Conservation (phyloP, 2,888 invertebrate species). For the Notocelia uddmanniana region DNA sequence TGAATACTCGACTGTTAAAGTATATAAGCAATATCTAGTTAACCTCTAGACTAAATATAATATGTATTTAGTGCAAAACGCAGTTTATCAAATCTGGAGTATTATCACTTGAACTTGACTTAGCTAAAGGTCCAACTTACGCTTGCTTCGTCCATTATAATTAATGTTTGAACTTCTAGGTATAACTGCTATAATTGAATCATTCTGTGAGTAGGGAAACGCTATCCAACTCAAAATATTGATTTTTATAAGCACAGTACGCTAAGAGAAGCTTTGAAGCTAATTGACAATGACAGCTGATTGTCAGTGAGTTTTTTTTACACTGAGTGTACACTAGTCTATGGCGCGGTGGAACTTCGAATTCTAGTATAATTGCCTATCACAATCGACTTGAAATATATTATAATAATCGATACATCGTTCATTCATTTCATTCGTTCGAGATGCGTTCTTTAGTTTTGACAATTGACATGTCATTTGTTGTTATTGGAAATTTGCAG, state of each 20-base stretch:
- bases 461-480: not conserved
- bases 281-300: slow-evolving; percentile 2
- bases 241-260: slow-evolving; percentile 35
- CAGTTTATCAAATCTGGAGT: not conserved
- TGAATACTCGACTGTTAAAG: not conserved
- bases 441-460: not conserved
- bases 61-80: not conserved
- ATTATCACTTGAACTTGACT: not conserved
- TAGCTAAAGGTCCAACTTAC: slow-evolving; percentile 53
- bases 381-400: not conserved
- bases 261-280: not conserved
- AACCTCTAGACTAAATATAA: not conserved
- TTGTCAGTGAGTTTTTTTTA: not conserved
- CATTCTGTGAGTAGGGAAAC: slow-evolving; percentile 33
- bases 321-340: not conserved
- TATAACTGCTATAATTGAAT: slow-evolving; percentile 37
- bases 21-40: not conserved
- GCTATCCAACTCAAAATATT: slow-evolving; percentile 28
- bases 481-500: not conserved
- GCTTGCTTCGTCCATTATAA: slow-evolving; percentile 66
- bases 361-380: not conserved
- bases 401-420: not conserved
- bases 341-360: not conserved
- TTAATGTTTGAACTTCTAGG: not conserved
- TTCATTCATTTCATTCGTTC: slow-evolving; percentile 25